Conservation (phyloP, 1,140 invertebrate species). For the Parasteatoda tepidariorum region DNA sequence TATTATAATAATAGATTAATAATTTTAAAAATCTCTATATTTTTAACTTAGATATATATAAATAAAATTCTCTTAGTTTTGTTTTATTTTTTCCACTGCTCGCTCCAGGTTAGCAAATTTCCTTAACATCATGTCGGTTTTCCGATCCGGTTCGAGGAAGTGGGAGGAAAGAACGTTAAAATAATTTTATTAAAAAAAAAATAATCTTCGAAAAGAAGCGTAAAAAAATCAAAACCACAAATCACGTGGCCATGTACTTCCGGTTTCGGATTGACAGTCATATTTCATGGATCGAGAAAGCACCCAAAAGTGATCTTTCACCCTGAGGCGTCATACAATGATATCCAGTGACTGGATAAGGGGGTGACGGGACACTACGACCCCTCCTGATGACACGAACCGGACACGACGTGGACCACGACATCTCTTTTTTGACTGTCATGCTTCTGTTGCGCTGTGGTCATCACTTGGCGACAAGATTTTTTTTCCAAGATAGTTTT, state of each 20-base stretch:
- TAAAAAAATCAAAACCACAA: conserved; percentile 22
- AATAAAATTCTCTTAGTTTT: too few relatives aligned
- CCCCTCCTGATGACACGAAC: conserved; percentile 23
- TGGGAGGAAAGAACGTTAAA: not conserved
- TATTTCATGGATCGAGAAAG: conserved; percentile 53
- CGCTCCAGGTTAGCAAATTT: not conserved
- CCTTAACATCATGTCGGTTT: conserved; percentile 17
- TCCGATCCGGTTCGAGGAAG: conserved; percentile 20
- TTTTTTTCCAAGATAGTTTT: not conserved
- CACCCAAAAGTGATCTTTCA: conserved; percentile 34
- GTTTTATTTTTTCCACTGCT: too few relatives aligned
- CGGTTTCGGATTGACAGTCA: conserved; percentile 51
- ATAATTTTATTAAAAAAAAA: not conserved
- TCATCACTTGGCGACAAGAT: not conserved
- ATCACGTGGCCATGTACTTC: conserved; percentile 55
- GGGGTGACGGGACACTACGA: not conserved
- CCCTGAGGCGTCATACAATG: conserved; percentile 33
- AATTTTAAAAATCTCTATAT: too few relatives aligned
- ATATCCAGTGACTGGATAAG: not conserved
- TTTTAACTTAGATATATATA: too few relatives aligned
- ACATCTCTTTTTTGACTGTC: conserved; percentile 13
- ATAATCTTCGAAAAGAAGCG: not conserved
- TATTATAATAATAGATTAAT: too few relatives aligned
- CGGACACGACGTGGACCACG: conserved; percentile 35
- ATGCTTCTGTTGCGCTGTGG: not conserved